These are phyloP conservation scores for Xylocampa areola DNA, from an alignment of 2,888 invertebrate genomes.

Conservation along the genomic window DNA sequence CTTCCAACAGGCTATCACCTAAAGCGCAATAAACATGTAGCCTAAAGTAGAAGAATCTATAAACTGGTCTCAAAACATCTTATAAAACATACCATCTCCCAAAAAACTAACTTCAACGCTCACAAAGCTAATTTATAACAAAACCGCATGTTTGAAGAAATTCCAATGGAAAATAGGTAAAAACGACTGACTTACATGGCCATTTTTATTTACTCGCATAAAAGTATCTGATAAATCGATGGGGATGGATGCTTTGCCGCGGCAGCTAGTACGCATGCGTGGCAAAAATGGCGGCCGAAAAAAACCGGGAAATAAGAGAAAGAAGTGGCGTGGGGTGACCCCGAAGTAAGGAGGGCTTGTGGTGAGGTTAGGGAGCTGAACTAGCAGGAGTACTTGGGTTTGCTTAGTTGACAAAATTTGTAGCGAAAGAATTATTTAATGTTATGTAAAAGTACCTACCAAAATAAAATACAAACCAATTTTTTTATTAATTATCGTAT, in stretches of 20 bases:
- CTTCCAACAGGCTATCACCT: too few species aligned
- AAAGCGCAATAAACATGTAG: too few species aligned
- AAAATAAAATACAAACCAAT: too few species aligned
- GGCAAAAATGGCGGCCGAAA: conserved; percentile 87
- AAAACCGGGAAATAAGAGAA: conserved; percentile 88
- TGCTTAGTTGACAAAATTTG: too few species aligned
- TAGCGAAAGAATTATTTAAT: too few species aligned
- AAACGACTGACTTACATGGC: conserved; percentile 64
- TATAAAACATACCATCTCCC: conserved; percentile 8
- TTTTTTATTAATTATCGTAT: too few species aligned
- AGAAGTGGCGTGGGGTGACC: conserved; percentile 78
- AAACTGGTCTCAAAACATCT: background rate
- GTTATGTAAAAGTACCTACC: too few species aligned
- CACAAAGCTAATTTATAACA: conserved; percentile 27
- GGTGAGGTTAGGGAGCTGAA: conserved; percentile 59
- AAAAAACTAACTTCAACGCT: conserved; percentile 24
- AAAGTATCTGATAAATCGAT: conserved; percentile 83
- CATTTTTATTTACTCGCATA: conserved; percentile 78
- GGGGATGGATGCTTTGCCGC: conserved; percentile 66
- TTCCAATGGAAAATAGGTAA: conserved; percentile 64
- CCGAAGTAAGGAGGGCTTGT: conserved; percentile 74
- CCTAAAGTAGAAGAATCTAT: too few species aligned
- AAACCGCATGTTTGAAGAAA: conserved; percentile 56
- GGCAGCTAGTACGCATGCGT: conserved; percentile 79
- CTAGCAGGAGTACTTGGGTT: conserved; percentile 50